Base-by-base conservation (phyloP, 2,797 vertebrate species). In the Columba guinea region DNA sequence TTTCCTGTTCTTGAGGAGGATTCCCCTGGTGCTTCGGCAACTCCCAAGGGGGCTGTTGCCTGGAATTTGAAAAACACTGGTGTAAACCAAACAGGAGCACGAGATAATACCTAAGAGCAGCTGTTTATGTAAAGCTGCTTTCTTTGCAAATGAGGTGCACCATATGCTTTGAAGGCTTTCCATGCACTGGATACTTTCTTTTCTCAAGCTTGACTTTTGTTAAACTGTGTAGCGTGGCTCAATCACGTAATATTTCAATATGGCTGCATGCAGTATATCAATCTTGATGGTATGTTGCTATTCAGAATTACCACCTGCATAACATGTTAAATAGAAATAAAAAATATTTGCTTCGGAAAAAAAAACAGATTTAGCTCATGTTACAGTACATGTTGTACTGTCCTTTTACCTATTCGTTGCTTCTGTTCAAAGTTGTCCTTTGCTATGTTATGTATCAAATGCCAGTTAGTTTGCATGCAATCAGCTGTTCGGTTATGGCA, bases 381-480 rank as follows among this genome's bases (percentile, higher is more conserved):
- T 94, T 81, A 75, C 81, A 90, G 82, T 79, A 89, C 24, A 4
- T 15, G 3, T 18, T n/a, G 30, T 91, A 35, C 56, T 71, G 52
- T 82, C 74, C 60, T 84, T 22, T 59, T 85, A 88, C 3, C 11
- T 63, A 73, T 52, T 69, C 34, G 11, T 27, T 46, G 51, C 73
- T 59, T 79, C 60, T 77, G 67, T 67, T 89, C 55, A 19, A 37
- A 71, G 52, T 58, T 88, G 80, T 68, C 56, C 79, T 55, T 68
- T 89, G 68, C 85, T 84, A 32, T 77, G 32, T 58, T 81, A 59
- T 24, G 65, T 83, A 59, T 81, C 84, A 78, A 95, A 90, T 63
- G 94, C 94, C 94, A 89, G 1, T 86, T 70, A 82, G 37, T 87
- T 90, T 83, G 91, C 97, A 97, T 97, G 97, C 97, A 94, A 77